Conservation (phyloP, 1,140 invertebrate genomes). For the Oppia nitens region DNA sequence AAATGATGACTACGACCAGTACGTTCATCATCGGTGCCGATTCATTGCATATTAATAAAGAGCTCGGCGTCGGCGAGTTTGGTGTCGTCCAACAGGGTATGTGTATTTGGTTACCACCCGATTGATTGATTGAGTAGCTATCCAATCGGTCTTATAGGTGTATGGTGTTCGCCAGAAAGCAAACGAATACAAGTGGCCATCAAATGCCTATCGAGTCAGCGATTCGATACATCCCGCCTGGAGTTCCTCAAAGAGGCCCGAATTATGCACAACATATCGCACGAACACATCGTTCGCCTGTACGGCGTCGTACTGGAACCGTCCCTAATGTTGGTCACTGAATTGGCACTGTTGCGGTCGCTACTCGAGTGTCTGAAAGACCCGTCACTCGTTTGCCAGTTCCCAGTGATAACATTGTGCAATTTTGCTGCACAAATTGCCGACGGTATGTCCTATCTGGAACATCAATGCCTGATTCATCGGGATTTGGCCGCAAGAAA, state of each 20-base stretch:
- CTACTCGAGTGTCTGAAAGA: constrained; percentile 76
- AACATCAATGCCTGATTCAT: constrained; percentile 98
- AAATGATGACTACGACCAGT: too few relatives aligned
- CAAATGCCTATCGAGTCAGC: constrained; percentile 79
- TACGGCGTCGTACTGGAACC: constrained; percentile 95
- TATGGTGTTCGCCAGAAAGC: constrained; percentile 84
- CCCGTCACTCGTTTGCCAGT: constrained; percentile 25
- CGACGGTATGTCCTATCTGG: constrained; percentile 95
- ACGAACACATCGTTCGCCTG: constrained; percentile 86
- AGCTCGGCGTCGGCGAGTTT: constrained; percentile 88
- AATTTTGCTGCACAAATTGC: constrained; percentile 98
- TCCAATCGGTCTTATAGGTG: too few relatives aligned
- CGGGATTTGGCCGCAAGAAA: constrained; percentile 84
- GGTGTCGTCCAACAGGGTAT: constrained; percentile 84
- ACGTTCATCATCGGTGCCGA: too few relatives aligned
- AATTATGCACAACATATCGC: constrained; percentile 95
- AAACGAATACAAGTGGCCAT: constrained; percentile 90
- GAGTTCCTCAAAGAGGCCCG: constrained; percentile 96
- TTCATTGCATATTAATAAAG: constrained; percentile 81
- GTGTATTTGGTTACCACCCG: too few relatives aligned
- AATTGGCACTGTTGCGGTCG: constrained; percentile 94
- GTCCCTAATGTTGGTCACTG: constrained; percentile 97
- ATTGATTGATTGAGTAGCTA: too few relatives aligned
- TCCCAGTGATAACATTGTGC: constrained; percentile 45
- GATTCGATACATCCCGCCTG: constrained; percentile 85